Conservation (phyloP, 2,888 invertebrate genomes). For the Germaria angustata region DNA sequence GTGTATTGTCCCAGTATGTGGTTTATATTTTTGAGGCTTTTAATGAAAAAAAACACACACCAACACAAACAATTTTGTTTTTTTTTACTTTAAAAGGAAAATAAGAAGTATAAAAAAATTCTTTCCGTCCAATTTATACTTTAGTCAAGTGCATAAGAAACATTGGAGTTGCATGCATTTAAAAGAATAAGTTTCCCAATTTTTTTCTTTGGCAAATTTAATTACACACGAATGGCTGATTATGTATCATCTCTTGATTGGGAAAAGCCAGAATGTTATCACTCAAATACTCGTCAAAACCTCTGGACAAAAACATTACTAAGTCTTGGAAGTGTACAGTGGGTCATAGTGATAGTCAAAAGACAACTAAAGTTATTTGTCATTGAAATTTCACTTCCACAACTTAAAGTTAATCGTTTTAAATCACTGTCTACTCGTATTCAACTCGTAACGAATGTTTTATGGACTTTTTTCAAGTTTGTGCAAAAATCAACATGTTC, state of each 20-base stretch:
- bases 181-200: neutral
- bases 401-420: neutral
- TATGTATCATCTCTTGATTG: no score
- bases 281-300: no score
- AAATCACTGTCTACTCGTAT: conserved; percentile 25
- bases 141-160: conserved; percentile 50
- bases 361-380: no score
- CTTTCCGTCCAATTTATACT: conserved; percentile 58
- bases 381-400: no score
- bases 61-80: conserved; percentile 36
- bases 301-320: no score
- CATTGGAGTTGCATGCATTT: conserved; percentile 9
- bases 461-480: conserved; percentile 10
- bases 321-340: no score
- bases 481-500: conserved; percentile 43
- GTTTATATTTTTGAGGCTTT: conserved; percentile 47
- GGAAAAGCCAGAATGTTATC: no score
- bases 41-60: conserved; percentile 14
- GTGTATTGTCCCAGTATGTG: conserved; percentile 45
- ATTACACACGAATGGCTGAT: no score
- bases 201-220: no score
- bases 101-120: conserved; percentile 45
- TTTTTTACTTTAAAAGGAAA: conserved; percentile 27
- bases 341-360: no score
- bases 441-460: neutral